Conservation (phyloP, 2,113 vertebrate species). For the Laticauda colubrina region DNA sequence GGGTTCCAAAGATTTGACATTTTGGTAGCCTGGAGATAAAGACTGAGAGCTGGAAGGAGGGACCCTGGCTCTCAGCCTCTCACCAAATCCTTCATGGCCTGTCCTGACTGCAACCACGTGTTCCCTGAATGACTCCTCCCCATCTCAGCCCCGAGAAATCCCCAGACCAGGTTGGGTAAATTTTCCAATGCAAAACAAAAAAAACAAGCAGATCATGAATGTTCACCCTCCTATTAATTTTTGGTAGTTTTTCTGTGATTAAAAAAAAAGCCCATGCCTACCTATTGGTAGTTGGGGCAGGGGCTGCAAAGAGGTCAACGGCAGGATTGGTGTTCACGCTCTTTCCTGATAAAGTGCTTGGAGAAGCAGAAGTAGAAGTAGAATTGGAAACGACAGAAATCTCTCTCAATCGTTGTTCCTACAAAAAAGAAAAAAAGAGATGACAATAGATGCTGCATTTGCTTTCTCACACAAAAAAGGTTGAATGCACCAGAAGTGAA, state of each 20-base stretch:
- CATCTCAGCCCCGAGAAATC: not conserved
- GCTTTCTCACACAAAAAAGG: not conserved
- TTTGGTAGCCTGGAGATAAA: not conserved
- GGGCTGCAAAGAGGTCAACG: constrained; percentile 81
- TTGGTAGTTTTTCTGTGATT: not conserved
- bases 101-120: not conserved
- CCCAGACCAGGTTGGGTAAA: not conserved
- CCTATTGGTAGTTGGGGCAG: constrained; percentile 83
- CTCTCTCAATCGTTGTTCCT: constrained; percentile 85
- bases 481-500: not conserved
- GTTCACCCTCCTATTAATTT: not conserved
- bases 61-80: not conserved
- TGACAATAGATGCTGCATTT: not conserved
- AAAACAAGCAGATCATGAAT: not conserved
- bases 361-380: constrained; percentile 77
- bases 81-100: not conserved
- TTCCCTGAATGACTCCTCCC: not conserved
- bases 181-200: not conserved
- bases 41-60: not conserved
- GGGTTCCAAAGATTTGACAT: not conserved
- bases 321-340: constrained; percentile 79
- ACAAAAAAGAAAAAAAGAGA: constrained; percentile 16
- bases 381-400: constrained; percentile 80
- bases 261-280: constrained; percentile 71
- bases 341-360: constrained; percentile 85